phyloP scores from a whole-genome alignment of 2,797 vertebrate species.

The Centropyge bicolor region DNA sequence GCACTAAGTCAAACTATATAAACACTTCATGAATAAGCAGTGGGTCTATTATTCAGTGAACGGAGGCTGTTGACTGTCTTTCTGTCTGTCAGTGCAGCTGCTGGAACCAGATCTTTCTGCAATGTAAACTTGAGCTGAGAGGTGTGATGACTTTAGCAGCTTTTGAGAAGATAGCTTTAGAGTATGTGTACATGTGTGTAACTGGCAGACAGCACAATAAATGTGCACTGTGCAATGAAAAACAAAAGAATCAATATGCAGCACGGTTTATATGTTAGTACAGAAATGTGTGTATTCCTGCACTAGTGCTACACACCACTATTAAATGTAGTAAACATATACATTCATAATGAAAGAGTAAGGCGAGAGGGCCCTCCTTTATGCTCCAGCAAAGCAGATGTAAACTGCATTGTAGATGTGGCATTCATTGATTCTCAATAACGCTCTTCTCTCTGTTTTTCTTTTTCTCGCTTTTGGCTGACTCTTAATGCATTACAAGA shows the following conservation, averaged over 20 bases:
- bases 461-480: slow-evolving; percentile 14
- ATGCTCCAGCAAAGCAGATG: slow-evolving; percentile 29
- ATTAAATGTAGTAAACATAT: slow-evolving; percentile 16
- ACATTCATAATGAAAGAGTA: slow-evolving; percentile 19
- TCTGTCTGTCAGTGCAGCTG: slow-evolving; percentile 66
- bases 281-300: slow-evolving; percentile 1
- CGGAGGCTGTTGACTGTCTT: slow-evolving; percentile 41
- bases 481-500: slow-evolving; percentile 19
- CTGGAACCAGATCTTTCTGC: slow-evolving; percentile 72
- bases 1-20: not conserved
- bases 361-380: not conserved
- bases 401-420: slow-evolving; percentile 30
- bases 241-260: slow-evolving; percentile 35
- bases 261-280: not conserved
- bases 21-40: slow-evolving; percentile 7
- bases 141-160: slow-evolving; percentile 73
- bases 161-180: slow-evolving; percentile 56
- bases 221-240: slow-evolving; percentile 25
- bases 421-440: slow-evolving; percentile 36
- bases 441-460: slow-evolving; percentile 21
- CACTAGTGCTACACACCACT: not conserved
- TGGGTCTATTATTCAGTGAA: slow-evolving; percentile 24
- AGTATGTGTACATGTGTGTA: slow-evolving; percentile 44
- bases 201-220: slow-evolving; percentile 29
- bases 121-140: slow-evolving; percentile 76